Evolutionary conservation across 1,140 invertebrate species (phyloP), one percentile per base, ranked within the genome.

Genomic region (Drosophila persimilis): DNA sequence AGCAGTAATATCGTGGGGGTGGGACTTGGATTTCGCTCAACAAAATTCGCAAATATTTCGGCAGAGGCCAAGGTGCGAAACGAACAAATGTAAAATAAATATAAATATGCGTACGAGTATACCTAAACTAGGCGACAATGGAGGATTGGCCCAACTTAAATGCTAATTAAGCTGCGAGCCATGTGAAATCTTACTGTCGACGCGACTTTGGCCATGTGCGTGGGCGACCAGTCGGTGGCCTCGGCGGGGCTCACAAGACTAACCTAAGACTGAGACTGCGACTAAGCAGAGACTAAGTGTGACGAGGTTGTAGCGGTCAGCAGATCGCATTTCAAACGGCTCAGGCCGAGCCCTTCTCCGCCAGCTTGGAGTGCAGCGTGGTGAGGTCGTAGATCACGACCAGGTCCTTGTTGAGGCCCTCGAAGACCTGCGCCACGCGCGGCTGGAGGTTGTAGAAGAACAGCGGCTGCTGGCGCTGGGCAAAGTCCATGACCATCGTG

Each of bases 391-490:
- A 96, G 89, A 95, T 96, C 11, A 95, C 94, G 15, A 95, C 93
- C 83, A 96, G 95, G 80, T 95, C 94, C 70, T 94, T 91, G 51
- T 94, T 94, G 0, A 96, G 92, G 1, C 95, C 95, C 89, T 96
- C 95, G 79, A 96, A 96, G 8, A 96, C 94, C 13, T 95, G 94
- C 77, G 95, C 94, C 45, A 97, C 95, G 47, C 95, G 95, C 0
- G 95, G 94, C 89, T 96, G 96, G 24, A 96, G 92, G 88, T 96
- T 96, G 91, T 95, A 96, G 90, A 97, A 96, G 89, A 96, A 94
- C 6, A 97, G 91, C 8, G 95, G 94, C 90, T 97, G 96, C 22
- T 94, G 93, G 22, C 95, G 92, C 41, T 91, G 90, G 29, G 95
- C 93, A 86, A 97, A 96, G 91, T 97, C 96, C 63, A 93, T 93